phyloP scores from a whole-genome alignment of 2,797 vertebrate species.

The Hapalemur alaotrensis region DNA sequence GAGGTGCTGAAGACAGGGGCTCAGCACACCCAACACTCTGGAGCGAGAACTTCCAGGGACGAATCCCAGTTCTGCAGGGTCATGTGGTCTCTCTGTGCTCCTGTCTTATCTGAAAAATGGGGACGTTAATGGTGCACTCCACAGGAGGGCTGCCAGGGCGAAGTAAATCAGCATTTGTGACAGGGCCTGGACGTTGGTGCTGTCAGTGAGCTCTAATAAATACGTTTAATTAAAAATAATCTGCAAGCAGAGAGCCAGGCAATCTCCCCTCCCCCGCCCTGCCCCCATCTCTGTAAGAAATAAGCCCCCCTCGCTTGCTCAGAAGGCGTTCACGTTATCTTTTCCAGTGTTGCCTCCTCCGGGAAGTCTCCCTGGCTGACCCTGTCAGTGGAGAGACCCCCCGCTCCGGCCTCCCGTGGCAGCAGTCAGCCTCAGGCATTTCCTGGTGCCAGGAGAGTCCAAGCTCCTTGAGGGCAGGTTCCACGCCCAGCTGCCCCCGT shows the following conservation, averaged over 20 bases:
- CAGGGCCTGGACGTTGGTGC: neutral
- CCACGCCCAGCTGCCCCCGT: accelerated
- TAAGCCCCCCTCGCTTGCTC: accelerated
- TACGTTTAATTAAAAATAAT: too few species aligned
- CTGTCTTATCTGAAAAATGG: neutral
- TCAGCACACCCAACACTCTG: accelerated
- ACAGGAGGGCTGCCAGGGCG: accelerated
- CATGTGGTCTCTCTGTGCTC: accelerated
- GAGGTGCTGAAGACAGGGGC: accelerated
- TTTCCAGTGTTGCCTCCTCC: neutral
- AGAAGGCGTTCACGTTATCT: too few species aligned
- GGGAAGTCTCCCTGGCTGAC: neutral
- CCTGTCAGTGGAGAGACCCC: neutral
- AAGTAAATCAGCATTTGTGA: accelerated
- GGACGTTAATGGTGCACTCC: accelerated
- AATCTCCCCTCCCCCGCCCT: accelerated
- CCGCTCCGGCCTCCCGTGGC: accelerated
- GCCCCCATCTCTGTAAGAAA: neutral
- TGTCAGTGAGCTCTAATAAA: neutral
- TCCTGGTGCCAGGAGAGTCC: neutral
- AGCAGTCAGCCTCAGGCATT: accelerated
- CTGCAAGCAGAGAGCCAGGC: accelerated
- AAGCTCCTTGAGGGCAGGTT: accelerated
- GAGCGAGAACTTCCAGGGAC: accelerated
- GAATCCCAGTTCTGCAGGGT: neutral